Base-by-base conservation (phyloP, 2,113 vertebrate species). In the Pomatostomus ruficeps region DNA sequence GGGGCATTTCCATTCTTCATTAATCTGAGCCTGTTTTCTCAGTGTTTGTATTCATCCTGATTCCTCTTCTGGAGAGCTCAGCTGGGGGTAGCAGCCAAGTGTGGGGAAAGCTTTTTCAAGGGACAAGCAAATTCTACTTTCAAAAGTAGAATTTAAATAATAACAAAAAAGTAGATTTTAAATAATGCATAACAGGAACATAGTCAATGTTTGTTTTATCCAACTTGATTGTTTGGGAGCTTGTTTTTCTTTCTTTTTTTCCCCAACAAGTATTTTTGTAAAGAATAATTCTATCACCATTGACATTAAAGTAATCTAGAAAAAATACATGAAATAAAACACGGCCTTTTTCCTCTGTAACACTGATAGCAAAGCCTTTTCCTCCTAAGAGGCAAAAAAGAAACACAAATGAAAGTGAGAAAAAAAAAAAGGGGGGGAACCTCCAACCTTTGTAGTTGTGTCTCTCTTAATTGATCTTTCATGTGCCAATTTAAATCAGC, bases 1-100 rank as follows among this genome's bases (percentile, higher is more conserved):
- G 91, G 91, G 85, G 91, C 81, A 92, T 96, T 94, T 91, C 93
- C 76, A 95, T 96, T 96, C 95, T 96, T 95, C 90, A 83, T 92
- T 94, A 95, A 92, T 94, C 88, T 79, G 14, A 92, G 90, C 86
- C 83, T 96, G 93, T 92, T 97, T 96, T 96, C 92, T 91, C 82
- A 95, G 86, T 78, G 28, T 94, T 96, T 95, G 78, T 94, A 91
- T 94, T 95, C 93, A 88, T 76, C 85, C 90, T 76, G 73, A 87
- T 93, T 94, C 91, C 67, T 70, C 88, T 95, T 93, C 85, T 91
- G 2, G 83, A 91, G 86, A 63, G 79, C 92, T 91, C 95, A 63
- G 95, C 6, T 96, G 96, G 93, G 97, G 95, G 94, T 71, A 35
- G 85, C 14, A 80, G 80, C 67, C 49, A 90, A 94, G 88, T 26